These are phyloP conservation scores for Clunio marinus DNA, from an alignment of 2,888 invertebrate species.

Conservation along the genomic window DNA sequence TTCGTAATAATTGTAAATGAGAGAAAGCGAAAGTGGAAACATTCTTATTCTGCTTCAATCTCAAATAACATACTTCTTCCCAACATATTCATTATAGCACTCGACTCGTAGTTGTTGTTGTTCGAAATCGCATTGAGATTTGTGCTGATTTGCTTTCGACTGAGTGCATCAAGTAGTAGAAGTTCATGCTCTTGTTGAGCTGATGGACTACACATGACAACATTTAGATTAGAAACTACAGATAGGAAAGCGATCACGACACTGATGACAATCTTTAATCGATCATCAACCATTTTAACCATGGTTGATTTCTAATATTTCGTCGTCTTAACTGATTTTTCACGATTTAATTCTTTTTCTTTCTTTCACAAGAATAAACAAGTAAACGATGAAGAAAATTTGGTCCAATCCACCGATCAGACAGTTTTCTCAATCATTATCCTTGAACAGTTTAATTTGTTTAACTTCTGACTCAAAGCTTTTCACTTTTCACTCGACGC, in stretches of 20 bases:
- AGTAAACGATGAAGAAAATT: neutral
- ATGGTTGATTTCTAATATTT: neutral
- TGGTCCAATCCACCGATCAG: neutral
- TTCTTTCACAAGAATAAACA: neutral
- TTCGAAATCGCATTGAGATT: constrained; percentile 46
- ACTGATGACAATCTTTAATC: neutral
- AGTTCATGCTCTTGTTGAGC: constrained; percentile 72
- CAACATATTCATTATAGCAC: constrained; percentile 76
- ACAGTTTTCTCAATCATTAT: constrained; percentile 18
- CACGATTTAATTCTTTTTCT: neutral
- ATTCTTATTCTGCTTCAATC: constrained; percentile 32
- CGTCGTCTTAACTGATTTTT: neutral
- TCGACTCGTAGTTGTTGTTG: constrained; percentile 54
- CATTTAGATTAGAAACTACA: constrained; percentile 25
- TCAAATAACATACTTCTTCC: constrained; percentile 72
- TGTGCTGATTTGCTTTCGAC: constrained; percentile 59
- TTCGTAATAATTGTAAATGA: too few species aligned
- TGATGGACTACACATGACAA: constrained; percentile 50
- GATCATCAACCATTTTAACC: constrained; percentile 8
- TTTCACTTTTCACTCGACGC: neutral
- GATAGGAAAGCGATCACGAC: constrained; percentile 21
- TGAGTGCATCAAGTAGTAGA: constrained; percentile 66
- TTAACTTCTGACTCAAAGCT: neutral
- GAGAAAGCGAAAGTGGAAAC: constrained; percentile 36
- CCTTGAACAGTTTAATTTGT: neutral